phyloP scores from a whole-genome alignment of 2,113 vertebrate species.

The Rhineura floridana region DNA sequence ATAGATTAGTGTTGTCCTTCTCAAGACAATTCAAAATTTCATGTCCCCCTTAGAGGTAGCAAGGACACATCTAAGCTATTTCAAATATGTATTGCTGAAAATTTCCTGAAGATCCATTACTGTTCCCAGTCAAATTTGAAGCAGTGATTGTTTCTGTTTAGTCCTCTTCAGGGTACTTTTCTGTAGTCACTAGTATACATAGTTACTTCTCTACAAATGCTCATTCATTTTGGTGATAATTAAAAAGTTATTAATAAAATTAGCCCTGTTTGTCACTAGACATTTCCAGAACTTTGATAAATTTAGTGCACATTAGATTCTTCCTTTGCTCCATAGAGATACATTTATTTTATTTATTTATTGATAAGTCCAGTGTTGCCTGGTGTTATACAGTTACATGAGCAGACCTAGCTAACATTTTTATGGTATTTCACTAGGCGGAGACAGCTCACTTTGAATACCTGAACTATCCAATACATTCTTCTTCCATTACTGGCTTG shows the following conservation, averaged over 20 bases:
- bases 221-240: background rate
- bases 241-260: constrained; percentile 28
- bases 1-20: background rate
- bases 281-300: constrained; percentile 15
- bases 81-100: background rate
- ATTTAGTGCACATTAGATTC: background rate
- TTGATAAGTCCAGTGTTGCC: constrained; percentile 19
- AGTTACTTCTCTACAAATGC: background rate
- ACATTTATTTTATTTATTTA: too few relatives aligned
- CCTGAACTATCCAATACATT: constrained; percentile 87
- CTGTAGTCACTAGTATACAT: background rate
- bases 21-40: background rate
- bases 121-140: background rate
- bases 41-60: background rate
- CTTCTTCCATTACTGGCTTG: constrained; percentile 85
- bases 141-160: constrained; percentile 11
- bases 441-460: constrained; percentile 82
- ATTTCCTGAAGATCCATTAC: background rate
- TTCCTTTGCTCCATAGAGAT: background rate
- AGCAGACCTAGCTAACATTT: background rate
- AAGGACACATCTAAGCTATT: background rate
- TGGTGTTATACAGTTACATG: background rate
- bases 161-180: background rate
- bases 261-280: background rate
- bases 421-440: constrained; percentile 74